Base-by-base conservation (phyloP, 2,888 invertebrate species). In the Leptinotarsa haldemani region DNA sequence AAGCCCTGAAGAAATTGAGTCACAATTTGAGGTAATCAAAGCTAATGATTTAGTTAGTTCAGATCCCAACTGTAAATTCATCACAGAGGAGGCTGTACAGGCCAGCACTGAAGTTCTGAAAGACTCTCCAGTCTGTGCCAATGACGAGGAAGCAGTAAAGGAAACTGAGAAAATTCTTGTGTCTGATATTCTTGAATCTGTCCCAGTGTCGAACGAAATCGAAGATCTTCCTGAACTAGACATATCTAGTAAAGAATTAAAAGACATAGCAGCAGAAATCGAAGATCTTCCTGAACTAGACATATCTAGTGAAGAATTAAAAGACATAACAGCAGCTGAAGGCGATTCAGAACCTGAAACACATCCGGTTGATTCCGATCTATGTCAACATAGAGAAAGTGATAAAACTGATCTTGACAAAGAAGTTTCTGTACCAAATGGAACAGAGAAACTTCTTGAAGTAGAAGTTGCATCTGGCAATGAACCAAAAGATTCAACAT, bases 1-100 rank as follows among this genome's bases (percentile, higher is more conserved):
- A 40, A 40, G 40, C 40, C 40, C 40, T 40, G 9, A 40, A 40
- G 40, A 40, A 40, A 40, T 9, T 12, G 40, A 40, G 1, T 40
- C 9, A 12, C 40, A 12, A 12, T 70, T 68, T 65, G 71, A 73
- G 56, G 47, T 22, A 40, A 56, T 65, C 53, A 65, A 74, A 67
- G 74, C 46, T 22, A 63, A 58, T 16, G 12, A 20, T 25, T 9
- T 68, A 68, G 46, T 20, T 0, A 52, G 20, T 50, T 50, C 65
- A 30, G 46, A 52, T 61, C 47, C 47, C 47, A 48, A 47, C 50
- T 70, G 61, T 16, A 16, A 66, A 61, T 65, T 65, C 18, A 12
- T 40, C 22, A 7, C 20, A 16, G 30, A n/a, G 46, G 61, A 65
- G 46, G 47, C 20, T 65, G 22, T 13, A 47, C 48, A 53, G 52